These are phyloP conservation scores for Gasterosteus aculeatus DNA, from an alignment of 2,113 vertebrate species.

Conservation along the genomic window DNA sequence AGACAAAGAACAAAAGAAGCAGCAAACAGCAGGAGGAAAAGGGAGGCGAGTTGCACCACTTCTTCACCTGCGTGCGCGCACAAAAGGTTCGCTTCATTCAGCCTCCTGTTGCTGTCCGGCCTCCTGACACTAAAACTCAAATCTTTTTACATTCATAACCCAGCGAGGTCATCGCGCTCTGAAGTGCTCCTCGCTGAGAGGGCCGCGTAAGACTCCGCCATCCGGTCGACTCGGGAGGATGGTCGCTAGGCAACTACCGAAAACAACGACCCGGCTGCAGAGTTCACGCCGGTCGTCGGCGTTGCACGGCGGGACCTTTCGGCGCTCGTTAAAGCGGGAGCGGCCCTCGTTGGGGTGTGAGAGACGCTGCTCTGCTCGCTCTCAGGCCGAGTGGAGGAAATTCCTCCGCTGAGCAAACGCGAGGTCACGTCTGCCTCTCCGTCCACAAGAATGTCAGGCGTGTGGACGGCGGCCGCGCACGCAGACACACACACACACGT, in stretches of 20 bases:
- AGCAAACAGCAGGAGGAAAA: slow-evolving; percentile 46
- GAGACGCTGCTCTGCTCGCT: not conserved
- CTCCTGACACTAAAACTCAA: not conserved
- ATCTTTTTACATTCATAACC: too few relatives aligned
- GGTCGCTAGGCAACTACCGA: slow-evolving; percentile 54
- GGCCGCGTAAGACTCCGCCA: too few relatives aligned
- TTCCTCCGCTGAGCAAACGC: slow-evolving; percentile 61
- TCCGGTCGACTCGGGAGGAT: slow-evolving; percentile 27
- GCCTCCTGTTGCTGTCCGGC: not conserved
- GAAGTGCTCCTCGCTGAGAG: too few relatives aligned
- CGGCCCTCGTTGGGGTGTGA: not conserved
- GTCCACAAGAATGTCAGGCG: slow-evolving; percentile 68
- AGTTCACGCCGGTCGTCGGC: slow-evolving; percentile 18
- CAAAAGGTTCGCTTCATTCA: not conserved
- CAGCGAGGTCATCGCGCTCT: too few relatives aligned
- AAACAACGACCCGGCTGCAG: slow-evolving; percentile 28
- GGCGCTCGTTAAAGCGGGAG: slow-evolving; percentile 41
- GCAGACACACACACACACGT: slow-evolving; percentile 18
- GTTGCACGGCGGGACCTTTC: not conserved
- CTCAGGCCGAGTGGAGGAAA: slow-evolving; percentile 26
- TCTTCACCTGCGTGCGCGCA: not conserved
- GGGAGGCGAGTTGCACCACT: slow-evolving; percentile 34
- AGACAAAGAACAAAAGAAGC: slow-evolving; percentile 44
- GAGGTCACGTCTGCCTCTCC: slow-evolving; percentile 67
- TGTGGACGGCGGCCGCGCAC: slow-evolving; percentile 25